Conservation (phyloP, 2,113 vertebrate species). For the Toxotes jaculatrix region DNA sequence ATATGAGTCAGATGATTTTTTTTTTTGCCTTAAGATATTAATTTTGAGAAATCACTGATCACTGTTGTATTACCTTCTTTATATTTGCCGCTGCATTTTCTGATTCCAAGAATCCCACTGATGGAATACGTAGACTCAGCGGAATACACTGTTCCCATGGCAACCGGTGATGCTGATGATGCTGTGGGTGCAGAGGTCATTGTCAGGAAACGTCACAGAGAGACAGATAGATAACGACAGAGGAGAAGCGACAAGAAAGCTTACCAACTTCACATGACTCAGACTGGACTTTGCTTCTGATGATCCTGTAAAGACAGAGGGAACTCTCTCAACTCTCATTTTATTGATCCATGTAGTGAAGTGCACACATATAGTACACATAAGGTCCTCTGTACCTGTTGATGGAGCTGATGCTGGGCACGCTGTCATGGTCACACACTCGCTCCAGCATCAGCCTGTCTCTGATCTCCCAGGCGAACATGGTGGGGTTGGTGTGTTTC, state of each 20-base stretch:
- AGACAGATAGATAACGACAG: background rate
- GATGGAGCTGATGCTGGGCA: constrained; percentile 89
- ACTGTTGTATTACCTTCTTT: constrained; percentile 44
- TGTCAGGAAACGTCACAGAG: constrained; percentile 11
- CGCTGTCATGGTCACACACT: constrained; percentile 84
- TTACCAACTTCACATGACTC: constrained; percentile 77
- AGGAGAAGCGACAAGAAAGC: background rate
- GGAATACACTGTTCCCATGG: constrained; percentile 21
- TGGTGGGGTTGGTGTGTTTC: constrained; percentile 85
- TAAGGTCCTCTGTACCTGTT: constrained; percentile 74
- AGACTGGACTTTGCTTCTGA: constrained; percentile 85
- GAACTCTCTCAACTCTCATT: background rate
- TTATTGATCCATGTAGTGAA: constrained; percentile 9
- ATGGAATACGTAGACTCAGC: constrained; percentile 82
- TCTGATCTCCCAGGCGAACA: constrained; percentile 89
- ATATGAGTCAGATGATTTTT: background rate
- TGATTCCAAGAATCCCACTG: constrained; percentile 84
- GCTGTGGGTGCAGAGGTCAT: constrained; percentile 35
- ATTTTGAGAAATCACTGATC: too few species aligned
- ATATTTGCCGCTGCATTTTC: constrained; percentile 42
- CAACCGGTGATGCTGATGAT: constrained; percentile 39
- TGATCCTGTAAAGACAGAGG: constrained; percentile 80
- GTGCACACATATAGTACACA: constrained; percentile 58
- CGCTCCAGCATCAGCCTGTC: constrained; percentile 85
- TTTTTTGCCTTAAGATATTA: background rate